Conservation (phyloP, 1,140 invertebrate genomes). For the Drosophila funebris region DNA sequence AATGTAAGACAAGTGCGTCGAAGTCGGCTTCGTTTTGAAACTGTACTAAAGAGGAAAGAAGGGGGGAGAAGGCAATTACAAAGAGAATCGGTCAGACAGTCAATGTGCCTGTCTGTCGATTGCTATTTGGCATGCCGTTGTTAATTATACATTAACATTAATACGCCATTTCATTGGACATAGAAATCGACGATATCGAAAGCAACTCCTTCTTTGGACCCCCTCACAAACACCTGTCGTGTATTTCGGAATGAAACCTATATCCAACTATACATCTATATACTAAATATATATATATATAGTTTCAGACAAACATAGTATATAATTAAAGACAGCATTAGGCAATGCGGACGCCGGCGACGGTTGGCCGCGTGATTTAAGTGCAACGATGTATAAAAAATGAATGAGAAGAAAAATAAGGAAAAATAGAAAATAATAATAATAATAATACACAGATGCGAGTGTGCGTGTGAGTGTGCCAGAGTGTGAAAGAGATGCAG, state of each 20-base stretch:
- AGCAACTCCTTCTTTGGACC: conserved; percentile 41
- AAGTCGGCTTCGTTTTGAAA: too few relatives aligned
- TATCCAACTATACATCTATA: conserved; percentile 9
- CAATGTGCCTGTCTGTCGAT: not conserved
- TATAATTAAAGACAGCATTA: conserved; percentile 43
- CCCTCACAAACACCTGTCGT: conserved; percentile 20
- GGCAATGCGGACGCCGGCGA: conserved; percentile 38
- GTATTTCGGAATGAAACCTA: conserved; percentile 18
- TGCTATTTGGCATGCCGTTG: conserved; percentile 30
- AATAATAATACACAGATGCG: conserved; percentile 48
- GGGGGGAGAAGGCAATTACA: not conserved
- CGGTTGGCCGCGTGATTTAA: conserved; percentile 60
- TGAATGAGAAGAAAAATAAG: conserved; percentile 34
- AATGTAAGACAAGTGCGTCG: conserved; percentile 35
- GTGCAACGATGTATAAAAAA: conserved; percentile 73
- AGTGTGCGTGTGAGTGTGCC: conserved; percentile 29
- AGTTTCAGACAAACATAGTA: conserved; percentile 18
- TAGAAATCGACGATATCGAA: conserved; percentile 23
- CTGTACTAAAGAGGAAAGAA: not conserved
- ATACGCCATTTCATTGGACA: conserved; percentile 29
- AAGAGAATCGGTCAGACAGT: not conserved
- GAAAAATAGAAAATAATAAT: conserved; percentile 36
- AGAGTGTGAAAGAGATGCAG: conserved; percentile 18
- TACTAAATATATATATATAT: conserved; percentile 6
- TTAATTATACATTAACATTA: conserved; percentile 57